Conservation (phyloP, 2,888 invertebrate species). For the Macropis europaea region DNA sequence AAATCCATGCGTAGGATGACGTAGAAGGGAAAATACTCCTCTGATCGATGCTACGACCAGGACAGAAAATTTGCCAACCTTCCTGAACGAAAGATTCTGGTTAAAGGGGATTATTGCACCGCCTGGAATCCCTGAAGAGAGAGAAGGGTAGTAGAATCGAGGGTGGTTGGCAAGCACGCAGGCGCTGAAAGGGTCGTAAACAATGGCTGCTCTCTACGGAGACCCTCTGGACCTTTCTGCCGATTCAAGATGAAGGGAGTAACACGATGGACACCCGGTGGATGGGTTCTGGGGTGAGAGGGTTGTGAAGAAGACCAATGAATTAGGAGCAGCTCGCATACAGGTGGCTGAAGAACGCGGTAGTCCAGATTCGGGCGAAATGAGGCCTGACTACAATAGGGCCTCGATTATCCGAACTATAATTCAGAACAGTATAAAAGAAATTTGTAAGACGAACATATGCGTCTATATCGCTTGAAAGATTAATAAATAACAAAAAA, state of each 20-base stretch:
- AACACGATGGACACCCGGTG: neutral
- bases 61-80: too few relatives aligned
- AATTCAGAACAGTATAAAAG: too few relatives aligned
- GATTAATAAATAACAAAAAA: too few relatives aligned
- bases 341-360: conserved; percentile 28
- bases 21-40: neutral
- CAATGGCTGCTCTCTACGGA: conserved; percentile 39
- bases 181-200: conserved; percentile 43
- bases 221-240: conserved; percentile 30
- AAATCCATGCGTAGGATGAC: neutral
- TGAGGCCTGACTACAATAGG: too few relatives aligned
- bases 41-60: too few relatives aligned
- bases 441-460: too few relatives aligned
- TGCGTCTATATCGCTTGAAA: too few relatives aligned
- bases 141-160: conserved; percentile 3
- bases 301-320: neutral
- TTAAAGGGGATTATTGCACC: neutral
- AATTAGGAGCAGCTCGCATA: conserved; percentile 10
- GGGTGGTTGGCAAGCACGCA: conserved; percentile 34
- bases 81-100: too few relatives aligned
- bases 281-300: neutral
- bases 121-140: neutral
- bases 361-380: neutral
- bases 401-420: too few relatives aligned
- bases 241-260: conserved; percentile 35